phyloP scores from a whole-genome alignment of 1,140 invertebrate genomes.

The Cepaea nemoralis region DNA sequence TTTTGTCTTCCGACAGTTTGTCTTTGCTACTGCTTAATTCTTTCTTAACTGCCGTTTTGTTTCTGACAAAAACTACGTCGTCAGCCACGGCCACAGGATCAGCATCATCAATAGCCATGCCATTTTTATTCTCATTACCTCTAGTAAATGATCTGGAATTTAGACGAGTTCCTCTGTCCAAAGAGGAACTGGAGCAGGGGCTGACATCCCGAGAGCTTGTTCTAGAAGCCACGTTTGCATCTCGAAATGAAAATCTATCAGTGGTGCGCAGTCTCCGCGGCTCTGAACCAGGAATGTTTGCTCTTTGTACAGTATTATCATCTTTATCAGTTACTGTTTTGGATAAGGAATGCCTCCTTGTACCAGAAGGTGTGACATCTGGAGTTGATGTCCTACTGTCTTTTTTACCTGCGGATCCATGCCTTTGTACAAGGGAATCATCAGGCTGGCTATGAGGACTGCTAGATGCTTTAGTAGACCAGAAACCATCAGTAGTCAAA shows the following conservation, averaged over 20 bases:
- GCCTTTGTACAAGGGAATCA: not conserved
- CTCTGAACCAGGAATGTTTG: constrained; percentile 5
- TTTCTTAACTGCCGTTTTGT: not conserved
- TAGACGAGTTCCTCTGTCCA: not conserved
- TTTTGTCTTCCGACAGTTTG: not conserved
- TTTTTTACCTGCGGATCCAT: not conserved
- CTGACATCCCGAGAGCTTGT: constrained; percentile 23
- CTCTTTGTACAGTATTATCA: not conserved
- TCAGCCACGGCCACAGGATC: too few relatives aligned
- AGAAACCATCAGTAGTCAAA: constrained; percentile 25
- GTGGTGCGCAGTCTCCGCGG: constrained; percentile 14
- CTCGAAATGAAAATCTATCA: constrained; percentile 21
- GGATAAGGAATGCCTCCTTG: not conserved
- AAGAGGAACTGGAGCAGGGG: constrained; percentile 18
- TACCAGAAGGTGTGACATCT: not conserved
- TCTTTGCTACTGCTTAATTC: not conserved
- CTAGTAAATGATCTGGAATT: not conserved
- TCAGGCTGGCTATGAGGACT: not conserved
- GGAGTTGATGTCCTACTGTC: constrained; percentile 16
- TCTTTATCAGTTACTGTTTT: not conserved
- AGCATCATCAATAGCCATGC: not conserved
- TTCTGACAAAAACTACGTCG: not conserved
- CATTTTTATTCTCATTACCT: not conserved
- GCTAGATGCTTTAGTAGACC: not conserved
- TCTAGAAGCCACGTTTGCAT: not conserved